These are phyloP conservation scores for Temnothorax ravouxi DNA, from an alignment of 2,888 invertebrate species.

Conservation along the genomic window DNA sequence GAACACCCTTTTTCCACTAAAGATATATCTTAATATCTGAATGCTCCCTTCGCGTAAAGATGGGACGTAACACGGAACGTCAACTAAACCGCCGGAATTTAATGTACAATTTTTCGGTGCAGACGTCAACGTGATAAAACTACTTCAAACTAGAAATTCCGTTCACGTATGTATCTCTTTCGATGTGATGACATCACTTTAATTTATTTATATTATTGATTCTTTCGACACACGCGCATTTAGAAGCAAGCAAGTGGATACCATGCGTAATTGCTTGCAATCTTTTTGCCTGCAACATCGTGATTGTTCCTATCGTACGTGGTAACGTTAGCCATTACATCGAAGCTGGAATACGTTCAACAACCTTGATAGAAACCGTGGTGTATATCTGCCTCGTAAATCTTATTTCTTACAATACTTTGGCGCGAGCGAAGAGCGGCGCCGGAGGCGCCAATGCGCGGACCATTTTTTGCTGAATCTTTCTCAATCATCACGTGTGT, in stretches of 20 bases:
- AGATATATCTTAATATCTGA: background rate
- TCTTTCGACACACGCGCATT: background rate
- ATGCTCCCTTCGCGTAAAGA: background rate
- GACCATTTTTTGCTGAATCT: conserved; percentile 71
- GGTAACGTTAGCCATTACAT: conserved; percentile 59
- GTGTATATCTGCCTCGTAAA: conserved; percentile 72
- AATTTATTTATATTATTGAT: conserved; percentile 2
- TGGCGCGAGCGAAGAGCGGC: conserved; percentile 36
- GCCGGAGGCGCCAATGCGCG: conserved; percentile 40
- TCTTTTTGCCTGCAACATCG: conserved; percentile 71
- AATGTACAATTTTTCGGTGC: background rate
- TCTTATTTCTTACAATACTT: conserved; percentile 74
- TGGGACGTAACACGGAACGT: background rate
- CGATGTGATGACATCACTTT: background rate
- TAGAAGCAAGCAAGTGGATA: conserved; percentile 49
- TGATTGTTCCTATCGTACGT: conserved; percentile 73
- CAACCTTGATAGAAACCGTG: conserved; percentile 40
- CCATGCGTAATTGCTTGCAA: conserved; percentile 55
- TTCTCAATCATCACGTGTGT: conserved; percentile 20
- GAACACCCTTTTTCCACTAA: conserved; percentile 6
- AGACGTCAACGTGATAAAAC: background rate
- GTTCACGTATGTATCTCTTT: background rate
- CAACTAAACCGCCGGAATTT: background rate
- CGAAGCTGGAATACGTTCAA: conserved; percentile 46
- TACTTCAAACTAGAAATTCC: background rate